Evolutionary conservation across 2,113 vertebrate species (phyloP), one percentile per base, ranked within the genome.

Genomic region (Ranitomeya imitator): DNA sequence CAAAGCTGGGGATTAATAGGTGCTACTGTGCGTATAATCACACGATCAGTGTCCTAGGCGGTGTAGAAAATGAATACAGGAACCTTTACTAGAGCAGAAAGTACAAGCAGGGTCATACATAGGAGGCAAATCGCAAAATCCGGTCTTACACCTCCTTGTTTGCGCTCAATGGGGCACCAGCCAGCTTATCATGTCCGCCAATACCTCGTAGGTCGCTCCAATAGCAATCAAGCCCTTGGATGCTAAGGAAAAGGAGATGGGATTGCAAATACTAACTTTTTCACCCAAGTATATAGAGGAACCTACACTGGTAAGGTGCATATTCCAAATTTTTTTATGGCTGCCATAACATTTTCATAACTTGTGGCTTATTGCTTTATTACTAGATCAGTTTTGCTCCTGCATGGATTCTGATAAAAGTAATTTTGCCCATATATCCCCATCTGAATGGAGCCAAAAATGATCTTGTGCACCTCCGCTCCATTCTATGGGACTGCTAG

Each of bases 1-100:
- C 37, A 86, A 61, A 45, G 45, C 57, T 76, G 12, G 54, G 85
- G 26, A 59, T 78, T 86, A 61, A 60, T 52, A 78, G 77, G 37
- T 61, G 69, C 31, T 61, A 23, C 52, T 63, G 57, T 86, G 55
- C 52, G 63, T 86, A 45, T 4, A 77, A 21, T 86, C 26, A 23
- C 23, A 59, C 31, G 8, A 80, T 26, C 78, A 59, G 78, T 57
- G 2, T 60, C 12, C n/a, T 12, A 21, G 52, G 45, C 16, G n/a
- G n/a, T 52, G 60, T 7, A 12, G 21, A 11, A 79, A 57, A 26
- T n/a, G 57, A 55, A 57, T 55, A 26, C 23, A 57, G 9, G 23
- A 57, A 26, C 52, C n/a, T 79, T 4, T 14, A 5, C 15, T 15
- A 16, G 5, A 61, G 16, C 12, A 16, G 59, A 15, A 15, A 61